Percentiles rank a stretch among this genome's conserved stretches.
Evolutionary conservation across 2,797 vertebrate genomes (phyloP).

Genomic region (Manis javanica): DNA sequence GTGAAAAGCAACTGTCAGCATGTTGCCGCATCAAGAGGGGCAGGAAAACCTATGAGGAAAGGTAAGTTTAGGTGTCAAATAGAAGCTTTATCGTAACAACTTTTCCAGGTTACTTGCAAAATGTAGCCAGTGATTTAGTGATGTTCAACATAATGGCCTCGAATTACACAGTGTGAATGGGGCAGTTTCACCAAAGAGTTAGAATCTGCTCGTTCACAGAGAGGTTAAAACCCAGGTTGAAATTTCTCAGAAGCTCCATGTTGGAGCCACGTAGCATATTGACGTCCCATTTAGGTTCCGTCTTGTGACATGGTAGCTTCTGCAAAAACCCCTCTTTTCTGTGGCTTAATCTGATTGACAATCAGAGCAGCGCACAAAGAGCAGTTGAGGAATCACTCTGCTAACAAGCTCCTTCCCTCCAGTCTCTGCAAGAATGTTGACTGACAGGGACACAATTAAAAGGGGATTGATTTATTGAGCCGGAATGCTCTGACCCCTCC

Average conservation of each 20-base stretch:
- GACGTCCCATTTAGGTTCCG: background rate
- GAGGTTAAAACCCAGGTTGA: constrained; percentile 31
- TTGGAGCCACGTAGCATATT: background rate
- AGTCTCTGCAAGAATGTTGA: constrained; percentile 69
- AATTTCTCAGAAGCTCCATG: background rate
- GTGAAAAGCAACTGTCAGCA: background rate
- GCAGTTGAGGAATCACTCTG: constrained; percentile 7
- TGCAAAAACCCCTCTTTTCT: background rate
- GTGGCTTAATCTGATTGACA: constrained; percentile 53
- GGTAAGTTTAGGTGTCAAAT: background rate
- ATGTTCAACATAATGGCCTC: constrained; percentile 9
- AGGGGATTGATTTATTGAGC: constrained; percentile 78
- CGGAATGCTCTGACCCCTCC: constrained; percentile 46
- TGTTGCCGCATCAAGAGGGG: background rate
- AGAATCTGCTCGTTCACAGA: background rate
- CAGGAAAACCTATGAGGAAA: background rate
- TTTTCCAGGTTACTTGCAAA: background rate
- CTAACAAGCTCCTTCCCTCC: constrained; percentile 64
- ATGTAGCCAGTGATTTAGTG: background rate
- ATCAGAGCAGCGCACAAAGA: constrained; percentile 49
- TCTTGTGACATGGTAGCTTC: background rate
- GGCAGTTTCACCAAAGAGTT: background rate
- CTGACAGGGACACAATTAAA: constrained; percentile 71
- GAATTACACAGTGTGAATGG: background rate
- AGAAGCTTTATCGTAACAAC: background rate